These are phyloP conservation scores for Lipotes vexillifer DNA, from an alignment of 2,113 vertebrate genomes.

Conservation along the genomic window DNA sequence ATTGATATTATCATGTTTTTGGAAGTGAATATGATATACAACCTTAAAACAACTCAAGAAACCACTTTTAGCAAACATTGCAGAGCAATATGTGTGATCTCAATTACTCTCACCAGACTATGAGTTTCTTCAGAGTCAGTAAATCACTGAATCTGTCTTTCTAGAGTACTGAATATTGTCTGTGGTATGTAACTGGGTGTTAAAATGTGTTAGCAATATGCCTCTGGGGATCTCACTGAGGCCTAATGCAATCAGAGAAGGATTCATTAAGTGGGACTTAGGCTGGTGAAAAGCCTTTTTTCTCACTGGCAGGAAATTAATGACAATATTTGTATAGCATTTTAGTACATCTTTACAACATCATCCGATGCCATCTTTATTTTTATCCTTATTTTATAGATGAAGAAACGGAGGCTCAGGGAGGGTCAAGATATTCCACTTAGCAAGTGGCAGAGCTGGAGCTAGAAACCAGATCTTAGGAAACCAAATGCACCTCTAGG, in stretches of 20 bases:
- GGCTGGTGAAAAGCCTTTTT: background rate
- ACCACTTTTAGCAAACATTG: background rate
- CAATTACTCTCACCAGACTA: background rate
- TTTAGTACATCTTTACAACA: background rate
- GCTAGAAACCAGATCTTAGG: background rate
- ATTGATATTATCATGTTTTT: background rate
- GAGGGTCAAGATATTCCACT: background rate
- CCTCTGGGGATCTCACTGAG: background rate
- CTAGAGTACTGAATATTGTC: background rate
- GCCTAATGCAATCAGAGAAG: background rate
- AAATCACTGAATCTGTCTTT: background rate
- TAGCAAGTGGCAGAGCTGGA: background rate
- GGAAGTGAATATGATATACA: background rate
- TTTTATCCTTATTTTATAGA: conserved; percentile 14
- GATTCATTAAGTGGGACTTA: background rate
- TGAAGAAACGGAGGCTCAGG: background rate
- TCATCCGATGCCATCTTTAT: background rate
- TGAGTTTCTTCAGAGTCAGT: background rate
- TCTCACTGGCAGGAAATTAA: background rate
- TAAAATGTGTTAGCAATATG: background rate
- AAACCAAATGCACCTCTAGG: background rate
- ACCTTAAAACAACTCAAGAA: background rate
- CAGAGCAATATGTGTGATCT: background rate
- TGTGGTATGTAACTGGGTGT: background rate
- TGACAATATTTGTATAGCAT: background rate